phyloP scores from a whole-genome alignment of 2,797 vertebrate genomes.

The Epinephelus awoara region DNA sequence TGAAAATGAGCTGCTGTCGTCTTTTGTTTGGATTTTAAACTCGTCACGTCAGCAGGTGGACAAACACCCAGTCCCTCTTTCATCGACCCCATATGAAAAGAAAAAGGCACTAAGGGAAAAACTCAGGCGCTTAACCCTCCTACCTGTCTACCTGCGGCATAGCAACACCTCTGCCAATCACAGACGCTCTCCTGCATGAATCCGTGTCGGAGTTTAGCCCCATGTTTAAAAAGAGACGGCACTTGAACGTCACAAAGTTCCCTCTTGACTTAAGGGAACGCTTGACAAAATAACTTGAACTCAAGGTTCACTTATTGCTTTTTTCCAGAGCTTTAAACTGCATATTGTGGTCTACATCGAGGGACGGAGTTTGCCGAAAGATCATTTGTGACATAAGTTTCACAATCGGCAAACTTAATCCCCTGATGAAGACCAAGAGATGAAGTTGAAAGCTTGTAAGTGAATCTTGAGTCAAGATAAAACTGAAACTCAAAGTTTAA shows the following conservation, averaged over 20 bases:
- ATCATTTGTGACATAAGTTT: not conserved
- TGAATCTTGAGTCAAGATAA: not conserved
- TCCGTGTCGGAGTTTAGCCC: not conserved
- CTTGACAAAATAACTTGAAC: too few relatives aligned
- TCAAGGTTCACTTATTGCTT: not conserved
- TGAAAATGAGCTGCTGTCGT: not conserved
- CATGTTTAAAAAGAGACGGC: conserved; percentile 22
- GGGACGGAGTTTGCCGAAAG: not conserved
- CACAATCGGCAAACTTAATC: not conserved
- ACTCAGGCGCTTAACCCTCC: conserved; percentile 39
- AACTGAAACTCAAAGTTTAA: not conserved
- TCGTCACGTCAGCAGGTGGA: not conserved
- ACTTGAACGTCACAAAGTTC: conserved; percentile 16
- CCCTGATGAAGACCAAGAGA: not conserved
- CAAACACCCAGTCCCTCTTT: conserved; percentile 5
- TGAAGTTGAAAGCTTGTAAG: not conserved
- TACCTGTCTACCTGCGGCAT: conserved; percentile 35
- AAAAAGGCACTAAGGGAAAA: conserved; percentile 57
- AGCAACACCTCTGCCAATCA: not conserved
- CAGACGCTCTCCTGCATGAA: not conserved
- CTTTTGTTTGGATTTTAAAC: not conserved
- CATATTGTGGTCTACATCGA: not conserved
- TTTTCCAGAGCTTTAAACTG: not conserved
- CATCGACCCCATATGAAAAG: conserved; percentile 44
- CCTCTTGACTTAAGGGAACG: not conserved